phyloP scores from a whole-genome alignment of 2,113 vertebrate genomes.

The Phainopepla nitens region DNA sequence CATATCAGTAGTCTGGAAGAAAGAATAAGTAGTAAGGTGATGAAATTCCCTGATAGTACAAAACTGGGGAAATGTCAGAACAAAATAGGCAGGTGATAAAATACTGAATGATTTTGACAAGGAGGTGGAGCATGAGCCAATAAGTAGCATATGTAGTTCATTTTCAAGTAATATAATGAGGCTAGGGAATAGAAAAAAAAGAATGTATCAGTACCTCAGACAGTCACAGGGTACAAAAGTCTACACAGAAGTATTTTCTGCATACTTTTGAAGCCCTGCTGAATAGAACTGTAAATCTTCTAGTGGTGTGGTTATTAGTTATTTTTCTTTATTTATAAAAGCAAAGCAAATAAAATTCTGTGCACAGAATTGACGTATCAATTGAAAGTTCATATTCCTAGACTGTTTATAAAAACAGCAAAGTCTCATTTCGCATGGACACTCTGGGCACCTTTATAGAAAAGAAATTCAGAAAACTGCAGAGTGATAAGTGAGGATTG shows the following conservation, averaged over 20 bases:
- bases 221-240: neutral
- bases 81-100: constrained; percentile 14
- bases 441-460: neutral
- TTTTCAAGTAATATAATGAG: neutral
- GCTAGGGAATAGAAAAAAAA: neutral
- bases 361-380: neutral
- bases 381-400: neutral
- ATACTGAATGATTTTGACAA: constrained; percentile 31
- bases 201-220: neutral
- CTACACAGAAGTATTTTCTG: neutral
- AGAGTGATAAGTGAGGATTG: neutral
- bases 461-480: neutral
- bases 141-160: neutral
- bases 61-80: constrained; percentile 1
- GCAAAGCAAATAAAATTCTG: neutral
- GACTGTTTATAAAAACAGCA: neutral
- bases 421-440: neutral
- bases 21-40: neutral
- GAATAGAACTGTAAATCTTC: neutral
- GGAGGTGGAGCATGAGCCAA: neutral
- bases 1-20: neutral
- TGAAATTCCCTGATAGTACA: constrained; percentile 10
- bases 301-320: neutral
- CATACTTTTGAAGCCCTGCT: neutral
- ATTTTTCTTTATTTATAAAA: neutral